Evolutionary conservation across 2,797 vertebrate genomes (phyloP), one percentile per base, ranked within the genome.

Genomic region (Chaetodon trifasciatus): DNA sequence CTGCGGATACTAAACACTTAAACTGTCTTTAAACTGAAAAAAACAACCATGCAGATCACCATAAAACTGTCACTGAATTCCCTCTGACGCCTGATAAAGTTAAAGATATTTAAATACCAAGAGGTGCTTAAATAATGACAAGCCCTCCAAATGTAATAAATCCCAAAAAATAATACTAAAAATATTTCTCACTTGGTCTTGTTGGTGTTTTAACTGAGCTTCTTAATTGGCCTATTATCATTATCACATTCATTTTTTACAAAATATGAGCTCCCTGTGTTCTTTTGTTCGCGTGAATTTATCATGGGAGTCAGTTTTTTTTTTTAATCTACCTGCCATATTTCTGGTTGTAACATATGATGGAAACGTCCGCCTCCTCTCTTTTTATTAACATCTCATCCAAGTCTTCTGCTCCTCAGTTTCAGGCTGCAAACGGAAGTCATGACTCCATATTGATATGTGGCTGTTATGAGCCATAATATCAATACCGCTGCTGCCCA

Each of bases 401-500:
- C 19, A 19, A n/a, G 49, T 37, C 2, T 16, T 52, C 28, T 32
- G 68, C n/a, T 17, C 11, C 21, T 46, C 47, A 21, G 60, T 62
- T 71, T 69, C 46, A 39, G 58, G 47, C 82, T 84, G 69, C 64
- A 60, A 64, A 62, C 63, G 55, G 72, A 78, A 78, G 42, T 71
- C 74, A 57, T 85, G 85, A 47, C 70, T 87, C 78, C 65, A 15
- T 74, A 79, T 79, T 37, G 85, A 84, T 56, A 86, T 21, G 78
- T 35, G 84, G 49, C 70, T 81, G 67, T 79, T 78, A 80, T 74
- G 71, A 81, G 84, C 88, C 61, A 73, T 86, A 58, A 70, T 84
- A 91, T 89, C 90, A 72, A 89, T 89, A 76, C 63, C 63, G 55
- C 77, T 83, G 8, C 69, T 83, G 83, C 24, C 79, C 55, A 21